A percentile compares a stretch with the other conserved stretches of the same genome.
These are phyloP conservation scores for Drosophila jambulina DNA, from an alignment of 1,140 invertebrate species.

Conservation along the genomic window DNA sequence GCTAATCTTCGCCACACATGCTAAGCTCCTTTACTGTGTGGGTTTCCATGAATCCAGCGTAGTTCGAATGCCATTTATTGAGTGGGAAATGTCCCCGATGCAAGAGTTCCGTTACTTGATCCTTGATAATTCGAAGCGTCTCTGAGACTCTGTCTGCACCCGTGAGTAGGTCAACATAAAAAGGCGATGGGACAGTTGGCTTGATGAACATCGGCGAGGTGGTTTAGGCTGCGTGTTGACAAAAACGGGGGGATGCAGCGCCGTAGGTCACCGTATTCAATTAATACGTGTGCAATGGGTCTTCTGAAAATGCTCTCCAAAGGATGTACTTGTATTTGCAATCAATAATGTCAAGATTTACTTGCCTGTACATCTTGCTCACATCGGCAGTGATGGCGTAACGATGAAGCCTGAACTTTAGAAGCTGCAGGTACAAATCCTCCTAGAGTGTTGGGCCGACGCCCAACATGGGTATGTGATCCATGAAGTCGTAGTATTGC, in stretches of 20 bases:
- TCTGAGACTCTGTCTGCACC: too few relatives aligned
- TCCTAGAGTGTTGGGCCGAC: neutral
- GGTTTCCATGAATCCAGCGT: too few relatives aligned
- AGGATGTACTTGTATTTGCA: slow-evolving; percentile 84
- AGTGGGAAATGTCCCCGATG: too few relatives aligned
- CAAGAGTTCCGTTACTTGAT: too few relatives aligned
- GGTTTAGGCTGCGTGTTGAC: neutral
- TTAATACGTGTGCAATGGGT: neutral
- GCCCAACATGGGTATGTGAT: too few relatives aligned
- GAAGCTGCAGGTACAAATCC: neutral
- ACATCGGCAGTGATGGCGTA: slow-evolving; percentile 1
- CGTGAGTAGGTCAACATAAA: too few relatives aligned
- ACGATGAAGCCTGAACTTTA: neutral
- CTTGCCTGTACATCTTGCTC: slow-evolving; percentile 4
- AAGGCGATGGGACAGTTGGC: too few relatives aligned
- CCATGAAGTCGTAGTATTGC: too few relatives aligned
- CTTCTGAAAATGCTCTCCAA: slow-evolving; percentile 67
- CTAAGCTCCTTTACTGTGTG: too few relatives aligned
- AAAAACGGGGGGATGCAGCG: neutral
- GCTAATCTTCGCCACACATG: too few relatives aligned
- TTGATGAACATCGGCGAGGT: neutral
- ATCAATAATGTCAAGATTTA: slow-evolving; percentile 1
- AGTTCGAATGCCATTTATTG: too few relatives aligned
- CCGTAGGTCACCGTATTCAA: neutral
- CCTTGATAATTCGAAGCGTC: too few relatives aligned